Conservation (phyloP, 1,140 invertebrate genomes). For the Aphis craccivora region DNA sequence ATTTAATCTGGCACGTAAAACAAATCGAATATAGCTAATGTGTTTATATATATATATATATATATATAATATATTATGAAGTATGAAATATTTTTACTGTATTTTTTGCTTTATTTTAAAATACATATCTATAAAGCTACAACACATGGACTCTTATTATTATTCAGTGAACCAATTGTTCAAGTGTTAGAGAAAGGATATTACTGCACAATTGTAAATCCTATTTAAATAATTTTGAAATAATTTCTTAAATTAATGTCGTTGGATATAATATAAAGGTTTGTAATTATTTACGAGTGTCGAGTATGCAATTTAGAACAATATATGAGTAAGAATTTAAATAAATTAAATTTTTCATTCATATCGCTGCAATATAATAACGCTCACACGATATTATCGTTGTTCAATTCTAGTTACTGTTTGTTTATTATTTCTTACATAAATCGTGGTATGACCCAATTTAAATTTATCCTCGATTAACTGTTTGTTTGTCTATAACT, state of each 20-base stretch:
- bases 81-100: neutral
- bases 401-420: neutral
- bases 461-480: neutral
- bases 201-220: neutral
- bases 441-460: neutral
- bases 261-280: neutral
- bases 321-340: neutral
- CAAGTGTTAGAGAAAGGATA: neutral
- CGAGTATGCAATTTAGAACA: neutral
- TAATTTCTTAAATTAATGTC: neutral
- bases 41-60: too few species aligned
- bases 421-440: neutral
- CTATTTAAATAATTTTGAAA: neutral
- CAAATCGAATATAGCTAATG: too few species aligned
- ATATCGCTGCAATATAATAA: neutral
- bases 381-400: neutral
- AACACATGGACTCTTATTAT: neutral
- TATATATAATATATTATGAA: too few species aligned
- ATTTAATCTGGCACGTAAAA: too few species aligned
- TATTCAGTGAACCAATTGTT: neutral
- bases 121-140: neutral
- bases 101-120: neutral
- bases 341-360: neutral
- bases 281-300: neutral
- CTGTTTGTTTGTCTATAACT: neutral